Conservation (phyloP, 2,888 invertebrate genomes). For the Rotaria macrura region DNA sequence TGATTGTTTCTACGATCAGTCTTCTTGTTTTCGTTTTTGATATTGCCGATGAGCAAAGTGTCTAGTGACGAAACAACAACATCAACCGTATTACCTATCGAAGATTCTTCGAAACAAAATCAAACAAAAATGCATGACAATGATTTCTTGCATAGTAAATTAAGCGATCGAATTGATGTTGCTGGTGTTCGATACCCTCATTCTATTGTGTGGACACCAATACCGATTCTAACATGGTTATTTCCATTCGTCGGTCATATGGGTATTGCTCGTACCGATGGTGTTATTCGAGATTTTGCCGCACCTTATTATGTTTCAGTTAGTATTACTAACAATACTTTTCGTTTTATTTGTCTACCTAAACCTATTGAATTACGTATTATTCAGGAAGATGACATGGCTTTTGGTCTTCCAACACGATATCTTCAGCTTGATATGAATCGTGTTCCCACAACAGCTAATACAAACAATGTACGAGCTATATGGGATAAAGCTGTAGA, state of each 20-base stretch:
- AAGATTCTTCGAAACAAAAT: background rate
- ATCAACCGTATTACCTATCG: background rate
- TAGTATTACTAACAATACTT: slow-evolving; percentile 36
- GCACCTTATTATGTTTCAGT: slow-evolving; percentile 83
- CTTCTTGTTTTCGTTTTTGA: too few relatives aligned
- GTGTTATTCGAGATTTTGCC: slow-evolving; percentile 90
- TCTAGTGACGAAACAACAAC: background rate
- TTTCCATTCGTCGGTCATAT: slow-evolving; percentile 95
- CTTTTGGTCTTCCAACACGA: slow-evolving; percentile 54
- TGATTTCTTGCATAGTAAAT: background rate
- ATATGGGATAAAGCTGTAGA: slow-evolving; percentile 78
- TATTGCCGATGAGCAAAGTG: background rate
- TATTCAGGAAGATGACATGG: slow-evolving; percentile 53
- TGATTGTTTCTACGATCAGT: too few relatives aligned
- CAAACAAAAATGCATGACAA: background rate
- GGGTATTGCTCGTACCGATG: slow-evolving; percentile 76
- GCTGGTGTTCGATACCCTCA: slow-evolving; percentile 61
- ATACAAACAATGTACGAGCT: slow-evolving; percentile 53
- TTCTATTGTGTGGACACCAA: slow-evolving; percentile 91
- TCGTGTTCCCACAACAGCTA: background rate
- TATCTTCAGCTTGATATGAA: slow-evolving; percentile 38
- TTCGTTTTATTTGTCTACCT: background rate
- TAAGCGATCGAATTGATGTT: background rate
- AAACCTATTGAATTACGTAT: background rate
- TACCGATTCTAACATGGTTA: slow-evolving; percentile 84